Conservation (phyloP, 2,797 vertebrate species). For the Micrastur ruficollis region DNA sequence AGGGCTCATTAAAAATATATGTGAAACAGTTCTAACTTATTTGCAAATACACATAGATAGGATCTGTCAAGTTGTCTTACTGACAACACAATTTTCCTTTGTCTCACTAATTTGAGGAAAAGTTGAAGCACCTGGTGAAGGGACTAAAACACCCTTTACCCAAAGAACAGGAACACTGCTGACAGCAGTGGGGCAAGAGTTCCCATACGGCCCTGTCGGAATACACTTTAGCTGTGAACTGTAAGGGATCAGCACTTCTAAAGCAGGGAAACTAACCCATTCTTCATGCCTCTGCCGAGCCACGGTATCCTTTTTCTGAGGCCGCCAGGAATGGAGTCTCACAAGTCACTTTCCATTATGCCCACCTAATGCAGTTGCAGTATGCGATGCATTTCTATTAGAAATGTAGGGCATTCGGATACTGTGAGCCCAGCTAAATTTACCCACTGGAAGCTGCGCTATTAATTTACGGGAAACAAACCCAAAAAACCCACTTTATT, state of each 20-base stretch:
- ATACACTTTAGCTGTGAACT: neutral
- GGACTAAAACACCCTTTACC: neutral
- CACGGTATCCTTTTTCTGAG: neutral
- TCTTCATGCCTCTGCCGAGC: neutral
- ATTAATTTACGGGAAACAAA: neutral
- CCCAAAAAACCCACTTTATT: neutral
- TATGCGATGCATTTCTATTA: neutral
- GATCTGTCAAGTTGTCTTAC: neutral
- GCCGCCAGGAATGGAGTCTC: neutral
- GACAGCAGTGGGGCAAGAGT: neutral
- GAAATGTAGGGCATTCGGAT: neutral
- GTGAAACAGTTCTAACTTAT: neutral
- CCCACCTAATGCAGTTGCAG: neutral
- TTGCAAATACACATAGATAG: neutral
- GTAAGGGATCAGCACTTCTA: neutral
- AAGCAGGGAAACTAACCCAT: neutral
- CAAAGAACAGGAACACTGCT: neutral
- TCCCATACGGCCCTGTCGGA: accelerated
- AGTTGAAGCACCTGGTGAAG: neutral
- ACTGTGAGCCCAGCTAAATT: neutral
- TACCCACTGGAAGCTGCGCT: neutral
- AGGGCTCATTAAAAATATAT: neutral
- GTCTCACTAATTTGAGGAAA: neutral
- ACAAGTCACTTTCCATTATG: neutral
- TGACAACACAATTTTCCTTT: neutral